A percentile compares a stretch with the other conserved stretches of the same genome.
Conservation (phyloP, 2,888 invertebrate genomes). For the Camponotus fellah region DNA sequence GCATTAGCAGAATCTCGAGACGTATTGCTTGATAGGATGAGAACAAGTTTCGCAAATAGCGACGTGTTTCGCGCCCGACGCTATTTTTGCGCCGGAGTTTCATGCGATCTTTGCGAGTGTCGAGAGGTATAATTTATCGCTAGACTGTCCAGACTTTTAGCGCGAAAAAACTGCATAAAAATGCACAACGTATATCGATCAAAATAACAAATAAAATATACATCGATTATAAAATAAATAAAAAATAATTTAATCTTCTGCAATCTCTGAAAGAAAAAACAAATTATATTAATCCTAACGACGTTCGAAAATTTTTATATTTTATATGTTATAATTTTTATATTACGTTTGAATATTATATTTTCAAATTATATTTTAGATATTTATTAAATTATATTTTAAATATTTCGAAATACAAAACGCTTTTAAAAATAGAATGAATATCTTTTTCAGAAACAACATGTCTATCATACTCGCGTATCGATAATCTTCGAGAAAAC, state of each 20-base stretch:
- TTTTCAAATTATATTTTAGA: not conserved
- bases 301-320: not conserved
- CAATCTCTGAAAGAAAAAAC: not conserved
- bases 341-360: not conserved
- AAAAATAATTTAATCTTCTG: not conserved
- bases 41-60: conserved; percentile 13
- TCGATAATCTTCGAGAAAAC: not conserved
- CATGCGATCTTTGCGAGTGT: not conserved
- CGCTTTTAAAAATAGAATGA: not conserved
- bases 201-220: not conserved
- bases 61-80: not conserved
- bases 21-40: not conserved
- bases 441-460: not conserved
- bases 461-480: not conserved
- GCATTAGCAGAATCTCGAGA: not conserved
- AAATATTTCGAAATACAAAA: not conserved
- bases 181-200: not conserved
- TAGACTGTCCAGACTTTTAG: not conserved
- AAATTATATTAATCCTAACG: not conserved
- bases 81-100: not conserved
- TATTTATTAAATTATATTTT: not conserved
- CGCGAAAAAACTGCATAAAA: not conserved
- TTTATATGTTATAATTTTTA: no score
- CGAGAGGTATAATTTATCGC: not conserved
- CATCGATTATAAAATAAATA: not conserved